These are phyloP conservation scores for Mactra quadrangularis DNA, from an alignment of 1,140 invertebrate species.

Conservation along the genomic window DNA sequence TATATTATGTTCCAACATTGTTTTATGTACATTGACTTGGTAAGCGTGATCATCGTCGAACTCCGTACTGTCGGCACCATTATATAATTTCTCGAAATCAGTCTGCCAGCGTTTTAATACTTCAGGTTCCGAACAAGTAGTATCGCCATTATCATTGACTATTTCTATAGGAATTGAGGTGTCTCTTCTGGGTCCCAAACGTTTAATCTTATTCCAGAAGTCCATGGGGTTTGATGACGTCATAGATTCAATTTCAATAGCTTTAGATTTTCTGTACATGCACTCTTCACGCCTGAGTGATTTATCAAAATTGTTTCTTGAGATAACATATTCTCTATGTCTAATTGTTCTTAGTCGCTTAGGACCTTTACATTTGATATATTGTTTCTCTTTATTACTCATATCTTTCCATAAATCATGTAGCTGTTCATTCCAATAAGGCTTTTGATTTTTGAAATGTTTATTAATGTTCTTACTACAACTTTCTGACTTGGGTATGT, in stretches of 20 bases:
- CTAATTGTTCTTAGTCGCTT: not conserved
- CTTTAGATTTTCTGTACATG: not conserved
- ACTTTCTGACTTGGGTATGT: no score
- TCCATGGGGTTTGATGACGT: not conserved
- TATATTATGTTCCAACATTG: no score
- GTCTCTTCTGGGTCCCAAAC: not conserved
- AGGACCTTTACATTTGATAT: not conserved
- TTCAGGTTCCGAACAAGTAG: not conserved
- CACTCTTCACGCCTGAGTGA: not conserved
- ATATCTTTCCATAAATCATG: no score
- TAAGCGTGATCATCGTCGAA: not conserved
- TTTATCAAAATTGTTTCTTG: not conserved
- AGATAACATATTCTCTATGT: not conserved
- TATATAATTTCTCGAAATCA: conserved; percentile 1
- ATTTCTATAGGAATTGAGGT: not conserved
- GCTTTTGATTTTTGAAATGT: not conserved
- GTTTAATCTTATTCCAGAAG: conserved; percentile 12
- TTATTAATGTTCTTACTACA: no score
- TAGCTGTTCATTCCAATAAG: not conserved
- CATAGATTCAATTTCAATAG: not conserved
- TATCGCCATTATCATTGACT: not conserved
- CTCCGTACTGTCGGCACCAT: not conserved
- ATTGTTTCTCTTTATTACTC: no score
- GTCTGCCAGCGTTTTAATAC: not conserved
- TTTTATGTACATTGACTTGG: not conserved